These are phyloP conservation scores for Leptinotarsa tumamoca DNA, from an alignment of 2,888 invertebrate genomes.

Conservation along the genomic window DNA sequence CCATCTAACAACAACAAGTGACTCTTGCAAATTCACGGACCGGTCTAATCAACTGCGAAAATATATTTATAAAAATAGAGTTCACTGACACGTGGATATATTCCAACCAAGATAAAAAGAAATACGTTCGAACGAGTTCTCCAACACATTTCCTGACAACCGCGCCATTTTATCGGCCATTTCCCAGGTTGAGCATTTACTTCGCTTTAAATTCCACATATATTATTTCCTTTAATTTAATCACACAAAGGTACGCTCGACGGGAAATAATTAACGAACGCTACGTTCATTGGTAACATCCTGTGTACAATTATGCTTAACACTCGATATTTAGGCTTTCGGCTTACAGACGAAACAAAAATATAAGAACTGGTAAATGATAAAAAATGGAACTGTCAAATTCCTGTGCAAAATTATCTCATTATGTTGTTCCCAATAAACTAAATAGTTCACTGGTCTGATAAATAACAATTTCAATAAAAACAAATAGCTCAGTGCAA, in stretches of 20 bases:
- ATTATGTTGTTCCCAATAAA: too few relatives aligned
- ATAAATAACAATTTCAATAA: too few relatives aligned
- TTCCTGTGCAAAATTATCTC: too few relatives aligned
- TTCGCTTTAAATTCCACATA: slow-evolving; percentile 31
- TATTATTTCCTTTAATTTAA: slow-evolving; percentile 48
- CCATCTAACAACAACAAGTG: background rate
- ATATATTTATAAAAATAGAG: background rate
- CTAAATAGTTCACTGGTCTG: too few relatives aligned
- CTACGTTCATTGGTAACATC: slow-evolving; percentile 56
- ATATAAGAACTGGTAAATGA: background rate
- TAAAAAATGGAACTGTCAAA: too few relatives aligned
- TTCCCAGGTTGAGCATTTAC: slow-evolving; percentile 32
- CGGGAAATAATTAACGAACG: slow-evolving; percentile 57
- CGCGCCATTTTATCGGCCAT: slow-evolving; percentile 21
- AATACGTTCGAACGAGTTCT: background rate
- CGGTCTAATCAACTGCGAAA: background rate
- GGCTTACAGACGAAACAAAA: background rate
- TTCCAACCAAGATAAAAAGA: background rate
- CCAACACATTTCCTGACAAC: background rate
- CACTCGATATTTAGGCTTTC: slow-evolving; percentile 44
- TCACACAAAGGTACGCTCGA: slow-evolving; percentile 51
- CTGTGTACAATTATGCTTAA: slow-evolving; percentile 51
- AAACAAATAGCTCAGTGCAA: too few relatives aligned
- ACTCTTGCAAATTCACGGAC: too few relatives aligned
- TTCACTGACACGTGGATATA: background rate